Evolutionary conservation across 2,888 invertebrate species (phyloP).

Genomic region (Arctia plantaginis): DNA sequence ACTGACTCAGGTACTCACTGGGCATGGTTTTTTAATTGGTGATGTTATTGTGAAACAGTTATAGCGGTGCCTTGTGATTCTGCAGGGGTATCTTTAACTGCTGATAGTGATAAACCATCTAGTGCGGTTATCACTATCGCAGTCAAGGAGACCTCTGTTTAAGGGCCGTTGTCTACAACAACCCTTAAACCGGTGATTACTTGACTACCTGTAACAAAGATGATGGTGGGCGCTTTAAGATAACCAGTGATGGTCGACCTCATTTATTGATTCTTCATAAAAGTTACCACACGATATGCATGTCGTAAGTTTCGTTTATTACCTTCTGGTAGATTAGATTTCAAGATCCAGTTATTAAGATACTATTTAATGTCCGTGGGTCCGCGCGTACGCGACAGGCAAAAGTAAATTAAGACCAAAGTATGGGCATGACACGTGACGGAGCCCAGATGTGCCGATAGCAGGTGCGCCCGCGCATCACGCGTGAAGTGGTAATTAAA

Average conservation of each 20-base stretch:
- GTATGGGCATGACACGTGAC: constrained; percentile 10
- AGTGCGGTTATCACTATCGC: too few relatives aligned
- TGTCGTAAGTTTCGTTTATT: constrained; percentile 2
- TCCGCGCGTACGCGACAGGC: neutral
- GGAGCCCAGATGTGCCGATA: constrained; percentile 7
- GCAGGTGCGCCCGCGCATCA: constrained; percentile 1
- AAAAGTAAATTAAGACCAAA: constrained; percentile 5
- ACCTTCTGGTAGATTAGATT: constrained; percentile 1
- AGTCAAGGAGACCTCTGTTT: too few relatives aligned
- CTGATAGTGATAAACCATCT: neutral
- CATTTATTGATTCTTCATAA: neutral
- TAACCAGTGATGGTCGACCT: neutral
- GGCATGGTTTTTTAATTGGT: neutral
- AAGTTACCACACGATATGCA: neutral
- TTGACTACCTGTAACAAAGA: neutral
- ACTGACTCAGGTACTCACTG: too few relatives aligned
- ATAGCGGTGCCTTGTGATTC: neutral
- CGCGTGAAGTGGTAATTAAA: constrained; percentile 11
- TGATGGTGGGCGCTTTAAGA: too few relatives aligned
- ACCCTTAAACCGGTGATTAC: neutral
- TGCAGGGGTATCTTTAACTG: neutral
- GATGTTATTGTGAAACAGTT: neutral
- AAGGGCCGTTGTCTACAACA: neutral
- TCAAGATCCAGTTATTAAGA: constrained; percentile 16
- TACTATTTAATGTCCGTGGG: neutral